Percentiles rank a stretch among this genome's conserved stretches.
phyloP scores from a whole-genome alignment of 2,888 invertebrate genomes.

The Agriotes lineatus region DNA sequence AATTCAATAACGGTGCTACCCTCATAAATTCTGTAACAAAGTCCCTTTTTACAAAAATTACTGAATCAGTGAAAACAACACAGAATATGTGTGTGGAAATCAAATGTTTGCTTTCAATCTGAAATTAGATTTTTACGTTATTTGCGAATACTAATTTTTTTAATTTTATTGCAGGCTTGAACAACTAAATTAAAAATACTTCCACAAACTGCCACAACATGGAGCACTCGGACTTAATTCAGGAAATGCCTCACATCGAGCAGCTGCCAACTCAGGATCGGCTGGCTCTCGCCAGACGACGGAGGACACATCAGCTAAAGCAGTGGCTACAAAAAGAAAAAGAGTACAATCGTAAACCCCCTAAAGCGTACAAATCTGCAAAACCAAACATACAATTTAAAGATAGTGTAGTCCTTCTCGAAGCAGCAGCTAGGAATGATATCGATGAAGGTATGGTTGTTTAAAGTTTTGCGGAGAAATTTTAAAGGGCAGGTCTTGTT shows the following conservation, averaged over 20 bases:
- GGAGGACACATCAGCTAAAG: slow-evolving; percentile 92
- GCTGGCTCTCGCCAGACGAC: slow-evolving; percentile 87
- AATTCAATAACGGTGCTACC: too few relatives aligned
- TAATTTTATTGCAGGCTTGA: not conserved
- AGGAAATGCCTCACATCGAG: slow-evolving; percentile 96
- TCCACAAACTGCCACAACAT: slow-evolving; percentile 64
- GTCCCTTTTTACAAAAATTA: too few relatives aligned
- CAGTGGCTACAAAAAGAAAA: slow-evolving; percentile 91
- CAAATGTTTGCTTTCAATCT: too few relatives aligned
- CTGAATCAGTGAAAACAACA: too few relatives aligned
- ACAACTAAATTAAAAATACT: not conserved
- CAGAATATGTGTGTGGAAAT: too few relatives aligned
- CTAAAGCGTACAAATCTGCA: slow-evolving; percentile 70
- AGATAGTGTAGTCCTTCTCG: slow-evolving; percentile 94
- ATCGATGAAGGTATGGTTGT: slow-evolving; percentile 97
- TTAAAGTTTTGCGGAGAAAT: too few relatives aligned
- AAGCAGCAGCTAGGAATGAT: slow-evolving; percentile 97
- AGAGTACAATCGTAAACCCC: slow-evolving; percentile 61
- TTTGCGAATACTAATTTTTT: not conserved
- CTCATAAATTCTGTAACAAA: too few relatives aligned
- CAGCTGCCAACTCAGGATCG: slow-evolving; percentile 95
- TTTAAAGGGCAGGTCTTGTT: too few relatives aligned
- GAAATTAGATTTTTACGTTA: too few relatives aligned
- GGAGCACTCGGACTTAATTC: slow-evolving; percentile 95
- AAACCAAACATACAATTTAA: slow-evolving; percentile 85